Evolutionary conservation across 2,888 invertebrate genomes (phyloP).

Genomic region (Lycaena phlaeas): DNA sequence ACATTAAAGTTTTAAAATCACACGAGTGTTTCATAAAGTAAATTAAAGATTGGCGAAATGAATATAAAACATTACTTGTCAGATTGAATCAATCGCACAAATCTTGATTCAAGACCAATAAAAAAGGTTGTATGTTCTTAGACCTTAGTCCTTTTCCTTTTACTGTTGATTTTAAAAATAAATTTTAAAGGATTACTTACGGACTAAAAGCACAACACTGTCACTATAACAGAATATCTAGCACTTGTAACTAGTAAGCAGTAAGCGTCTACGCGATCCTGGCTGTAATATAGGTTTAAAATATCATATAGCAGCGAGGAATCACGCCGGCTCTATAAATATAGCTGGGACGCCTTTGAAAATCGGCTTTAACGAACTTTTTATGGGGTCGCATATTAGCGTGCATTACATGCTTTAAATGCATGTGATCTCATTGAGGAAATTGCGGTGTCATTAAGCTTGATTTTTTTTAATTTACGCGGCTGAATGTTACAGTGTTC

Average conservation of each 20-base stretch:
- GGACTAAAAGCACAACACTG: slow-evolving; percentile 15
- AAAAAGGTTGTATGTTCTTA: too few species aligned
- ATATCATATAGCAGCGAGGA: slow-evolving; percentile 24
- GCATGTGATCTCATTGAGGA: background rate
- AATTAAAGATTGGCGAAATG: too few species aligned
- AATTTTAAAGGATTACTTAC: slow-evolving; percentile 15
- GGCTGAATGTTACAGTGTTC: too few species aligned
- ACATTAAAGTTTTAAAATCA: too few species aligned
- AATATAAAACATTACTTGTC: too few species aligned
- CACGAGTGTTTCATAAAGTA: too few species aligned
- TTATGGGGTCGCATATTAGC: slow-evolving; percentile 17
- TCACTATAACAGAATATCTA: slow-evolving; percentile 19
- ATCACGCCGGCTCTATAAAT: slow-evolving; percentile 23
- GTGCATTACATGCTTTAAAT: background rate
- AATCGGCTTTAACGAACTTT: slow-evolving; percentile 20
- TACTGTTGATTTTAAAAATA: too few species aligned
- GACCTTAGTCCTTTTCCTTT: too few species aligned
- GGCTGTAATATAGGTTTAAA: slow-evolving; percentile 27
- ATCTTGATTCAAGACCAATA: too few species aligned
- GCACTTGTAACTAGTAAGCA: slow-evolving; percentile 15
- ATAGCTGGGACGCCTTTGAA: slow-evolving; percentile 20
- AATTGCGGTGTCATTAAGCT: too few species aligned
- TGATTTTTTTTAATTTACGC: too few species aligned
- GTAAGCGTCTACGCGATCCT: slow-evolving; percentile 24
- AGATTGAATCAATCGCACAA: too few species aligned